Evolutionary conservation across 2,113 vertebrate species (phyloP).

Genomic region (Sinocyclocheilus grahami): DNA sequence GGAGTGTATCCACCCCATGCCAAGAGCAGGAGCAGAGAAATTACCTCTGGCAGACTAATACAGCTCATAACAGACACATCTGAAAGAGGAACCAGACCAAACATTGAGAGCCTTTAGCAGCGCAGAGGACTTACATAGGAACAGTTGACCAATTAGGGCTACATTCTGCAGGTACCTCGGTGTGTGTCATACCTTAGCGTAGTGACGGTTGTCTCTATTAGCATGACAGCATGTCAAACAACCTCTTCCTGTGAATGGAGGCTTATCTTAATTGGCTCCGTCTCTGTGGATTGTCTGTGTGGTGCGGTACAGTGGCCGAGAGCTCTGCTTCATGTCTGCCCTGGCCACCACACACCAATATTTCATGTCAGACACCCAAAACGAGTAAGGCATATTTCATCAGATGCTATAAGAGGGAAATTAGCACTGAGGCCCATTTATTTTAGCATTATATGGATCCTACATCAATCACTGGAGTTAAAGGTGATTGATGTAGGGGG

Average conservation of each 20-base stretch:
- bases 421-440: constrained; percentile 60
- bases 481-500: too few relatives aligned
- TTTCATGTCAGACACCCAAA: constrained; percentile 68
- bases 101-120: constrained; percentile 43
- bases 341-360: constrained; percentile 63
- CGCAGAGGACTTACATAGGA: constrained; percentile 42
- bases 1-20: constrained; percentile 31
- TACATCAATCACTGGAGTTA: constrained; percentile 58
- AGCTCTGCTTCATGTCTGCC: constrained; percentile 71
- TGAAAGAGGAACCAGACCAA: constrained; percentile 55
- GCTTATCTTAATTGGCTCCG: constrained; percentile 77
- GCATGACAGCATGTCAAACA: constrained; percentile 80
- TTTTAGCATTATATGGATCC: constrained; percentile 55
- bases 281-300: constrained; percentile 70
- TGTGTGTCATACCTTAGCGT: constrained; percentile 46
- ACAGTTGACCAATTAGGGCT: constrained; percentile 60
- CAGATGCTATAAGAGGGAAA: constrained; percentile 58
- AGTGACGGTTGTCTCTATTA: constrained; percentile 73
- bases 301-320: constrained; percentile 56
- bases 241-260: constrained; percentile 75
- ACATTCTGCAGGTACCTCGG: constrained; percentile 54
- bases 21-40: constrained; percentile 31
- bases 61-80: constrained; percentile 39
- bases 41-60: constrained; percentile 48
- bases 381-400: constrained; percentile 56